These are phyloP conservation scores for Tenualosa ilisha DNA, from an alignment of 2,797 vertebrate species.

Conservation along the genomic window DNA sequence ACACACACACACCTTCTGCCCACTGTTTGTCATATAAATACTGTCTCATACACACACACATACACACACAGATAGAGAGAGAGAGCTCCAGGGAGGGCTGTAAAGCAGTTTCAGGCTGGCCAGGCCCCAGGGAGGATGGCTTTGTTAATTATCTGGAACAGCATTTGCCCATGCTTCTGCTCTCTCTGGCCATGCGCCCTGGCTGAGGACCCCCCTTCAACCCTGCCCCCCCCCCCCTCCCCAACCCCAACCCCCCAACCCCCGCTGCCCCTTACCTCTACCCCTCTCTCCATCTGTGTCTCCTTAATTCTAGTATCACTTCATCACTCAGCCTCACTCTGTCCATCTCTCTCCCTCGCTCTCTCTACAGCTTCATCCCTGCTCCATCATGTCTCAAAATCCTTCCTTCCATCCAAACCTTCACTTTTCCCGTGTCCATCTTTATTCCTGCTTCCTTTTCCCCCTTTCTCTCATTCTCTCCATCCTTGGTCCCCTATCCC, in stretches of 20 bases:
- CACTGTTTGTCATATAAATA: not conserved
- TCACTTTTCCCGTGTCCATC: not conserved
- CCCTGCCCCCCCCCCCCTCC: not conserved
- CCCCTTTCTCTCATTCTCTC: not conserved
- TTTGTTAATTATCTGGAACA: slow-evolving; percentile 44
- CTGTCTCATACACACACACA: not conserved
- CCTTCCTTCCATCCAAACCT: no score
- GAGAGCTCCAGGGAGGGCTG: slow-evolving; percentile 37
- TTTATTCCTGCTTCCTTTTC: not conserved
- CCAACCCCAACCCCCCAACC: not conserved
- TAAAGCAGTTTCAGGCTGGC: slow-evolving; percentile 44
- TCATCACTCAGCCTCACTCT: not conserved
- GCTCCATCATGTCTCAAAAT: not conserved
- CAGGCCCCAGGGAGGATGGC: slow-evolving; percentile 45
- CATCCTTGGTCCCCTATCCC: not conserved
- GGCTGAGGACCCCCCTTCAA: slow-evolving; percentile 42
- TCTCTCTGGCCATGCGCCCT: slow-evolving; percentile 50
- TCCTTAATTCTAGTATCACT: not conserved
- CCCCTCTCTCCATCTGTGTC: not conserved
- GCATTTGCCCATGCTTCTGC: slow-evolving; percentile 39
- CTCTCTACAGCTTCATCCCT: not conserved
- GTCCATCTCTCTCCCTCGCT: not conserved
- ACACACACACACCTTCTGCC: not conserved
- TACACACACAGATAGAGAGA: slow-evolving; percentile 9
- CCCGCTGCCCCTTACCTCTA: not conserved